A percentile compares a stretch with the other conserved stretches of the same genome.
Evolutionary conservation across 2,113 vertebrate species (phyloP).

Genomic region (Spilogale gracilis): DNA sequence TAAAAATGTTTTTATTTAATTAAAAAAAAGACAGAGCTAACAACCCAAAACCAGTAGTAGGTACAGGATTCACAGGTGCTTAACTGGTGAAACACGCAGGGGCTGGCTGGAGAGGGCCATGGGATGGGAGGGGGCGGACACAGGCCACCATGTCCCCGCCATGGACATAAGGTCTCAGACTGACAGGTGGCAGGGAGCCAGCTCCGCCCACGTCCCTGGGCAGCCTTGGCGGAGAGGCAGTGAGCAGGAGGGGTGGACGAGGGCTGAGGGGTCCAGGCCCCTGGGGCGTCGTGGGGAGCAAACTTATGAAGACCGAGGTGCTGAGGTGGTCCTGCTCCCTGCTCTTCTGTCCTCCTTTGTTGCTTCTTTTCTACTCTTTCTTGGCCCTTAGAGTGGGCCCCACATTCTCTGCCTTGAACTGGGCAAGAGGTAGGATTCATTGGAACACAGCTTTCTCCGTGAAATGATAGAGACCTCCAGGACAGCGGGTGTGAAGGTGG

Average conservation of each 20-base stretch:
- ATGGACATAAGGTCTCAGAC: not conserved
- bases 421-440: slow-evolving; percentile 74
- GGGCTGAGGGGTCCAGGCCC: not conserved
- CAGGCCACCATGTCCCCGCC: not conserved
- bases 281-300: not conserved
- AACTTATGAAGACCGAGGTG: not conserved
- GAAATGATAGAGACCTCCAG: not conserved
- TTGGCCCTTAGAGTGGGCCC: not conserved
- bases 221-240: not conserved
- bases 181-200: not conserved
- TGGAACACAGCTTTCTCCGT: slow-evolving; percentile 50
- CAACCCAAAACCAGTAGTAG: slow-evolving; percentile 82
- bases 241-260: not conserved
- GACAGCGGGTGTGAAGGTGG: not conserved
- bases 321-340: slow-evolving; percentile 4
- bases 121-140: not conserved
- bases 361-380: not conserved
- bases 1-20: slow-evolving; percentile 90
- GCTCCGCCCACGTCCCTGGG: not conserved
- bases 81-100: slow-evolving; percentile 81
- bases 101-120: not conserved
- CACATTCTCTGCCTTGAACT: slow-evolving; percentile 59
- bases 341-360: not conserved
- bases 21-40: slow-evolving; percentile 78
- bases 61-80: slow-evolving; percentile 86